A percentile compares a stretch with the other conserved stretches of the same genome.
Conservation (phyloP, 2,888 invertebrate species). For the Fragum sueziense region DNA sequence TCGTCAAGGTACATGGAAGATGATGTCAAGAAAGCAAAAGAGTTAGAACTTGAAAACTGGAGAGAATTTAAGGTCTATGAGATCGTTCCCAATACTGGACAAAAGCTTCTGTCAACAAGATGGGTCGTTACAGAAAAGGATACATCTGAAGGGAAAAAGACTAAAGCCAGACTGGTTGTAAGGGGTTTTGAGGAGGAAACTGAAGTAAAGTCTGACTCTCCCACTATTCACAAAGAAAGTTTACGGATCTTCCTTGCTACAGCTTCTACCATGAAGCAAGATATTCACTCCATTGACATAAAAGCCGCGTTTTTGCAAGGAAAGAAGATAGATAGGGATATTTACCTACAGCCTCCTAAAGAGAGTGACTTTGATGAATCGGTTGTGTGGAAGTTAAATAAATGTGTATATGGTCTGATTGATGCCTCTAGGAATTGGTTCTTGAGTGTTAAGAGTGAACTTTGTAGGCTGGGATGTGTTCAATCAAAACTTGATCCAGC, state of each 20-base stretch:
- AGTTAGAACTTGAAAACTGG: conserved; percentile 44
- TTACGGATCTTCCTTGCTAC: conserved; percentile 30
- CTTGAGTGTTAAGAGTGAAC: conserved; percentile 44
- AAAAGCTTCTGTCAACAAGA: conserved; percentile 41
- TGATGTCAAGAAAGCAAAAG: conserved; percentile 33
- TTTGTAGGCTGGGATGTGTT: conserved; percentile 22
- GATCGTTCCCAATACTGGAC: conserved; percentile 28
- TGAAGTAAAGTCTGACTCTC: conserved; percentile 47
- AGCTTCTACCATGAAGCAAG: conserved; percentile 22
- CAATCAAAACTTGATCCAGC: conserved; percentile 53
- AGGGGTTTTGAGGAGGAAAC: conserved; percentile 44
- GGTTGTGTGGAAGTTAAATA: conserved; percentile 36
- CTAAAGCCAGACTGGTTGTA: conserved; percentile 47
- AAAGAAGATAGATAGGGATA: conserved; percentile 18
- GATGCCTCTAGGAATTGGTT: conserved; percentile 51
- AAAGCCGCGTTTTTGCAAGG: conserved; percentile 52
- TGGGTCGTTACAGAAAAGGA: conserved; percentile 47
- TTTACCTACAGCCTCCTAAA: conserved; percentile 26
- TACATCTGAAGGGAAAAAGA: neutral
- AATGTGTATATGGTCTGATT: conserved; percentile 48
- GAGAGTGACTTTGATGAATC: conserved; percentile 16
- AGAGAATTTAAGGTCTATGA: conserved; percentile 33
- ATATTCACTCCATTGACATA: conserved; percentile 40
- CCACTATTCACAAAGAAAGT: conserved; percentile 38
- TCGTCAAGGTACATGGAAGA: conserved; percentile 30